phyloP scores from a whole-genome alignment of 2,113 vertebrate genomes.

The Pygoscelis antarcticus region DNA sequence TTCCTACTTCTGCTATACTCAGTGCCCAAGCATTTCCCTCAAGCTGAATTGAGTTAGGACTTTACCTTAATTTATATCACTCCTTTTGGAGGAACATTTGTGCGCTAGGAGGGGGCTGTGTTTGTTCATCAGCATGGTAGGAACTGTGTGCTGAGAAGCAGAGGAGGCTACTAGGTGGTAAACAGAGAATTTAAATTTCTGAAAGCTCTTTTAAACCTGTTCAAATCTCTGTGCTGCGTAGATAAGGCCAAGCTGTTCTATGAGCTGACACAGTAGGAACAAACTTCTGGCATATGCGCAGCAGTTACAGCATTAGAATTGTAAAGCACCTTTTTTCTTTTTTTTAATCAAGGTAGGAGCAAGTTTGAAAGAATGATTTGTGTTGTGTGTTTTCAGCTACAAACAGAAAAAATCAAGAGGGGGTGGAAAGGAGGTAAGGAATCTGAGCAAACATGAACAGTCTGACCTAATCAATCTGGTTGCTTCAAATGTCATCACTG shows the following conservation, averaged over 20 bases:
- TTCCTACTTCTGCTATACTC: neutral
- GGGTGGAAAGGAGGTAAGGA: neutral
- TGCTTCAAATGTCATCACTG: neutral
- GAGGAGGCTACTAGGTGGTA: neutral
- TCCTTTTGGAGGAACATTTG: neutral
- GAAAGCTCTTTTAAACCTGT: conserved; percentile 53
- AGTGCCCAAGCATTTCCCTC: neutral
- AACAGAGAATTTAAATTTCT: conserved; percentile 56
- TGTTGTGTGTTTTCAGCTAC: neutral
- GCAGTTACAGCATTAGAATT: conserved; percentile 40
- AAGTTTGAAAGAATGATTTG: conserved; percentile 34
- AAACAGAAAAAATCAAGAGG: neutral
- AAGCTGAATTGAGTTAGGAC: neutral
- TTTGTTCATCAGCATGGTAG: neutral
- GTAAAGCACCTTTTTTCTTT: neutral
- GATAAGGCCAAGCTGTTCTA: conserved; percentile 55
- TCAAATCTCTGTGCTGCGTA: conserved; percentile 55
- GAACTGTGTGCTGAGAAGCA: neutral
- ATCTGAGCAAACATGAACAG: neutral
- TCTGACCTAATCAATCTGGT: neutral
- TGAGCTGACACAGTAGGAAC: conserved; percentile 48
- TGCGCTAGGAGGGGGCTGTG: neutral
- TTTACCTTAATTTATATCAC: neutral
- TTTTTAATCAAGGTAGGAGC: conserved; percentile 13
- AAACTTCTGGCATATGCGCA: conserved; percentile 30